Conservation (phyloP, 2,888 invertebrate species). For the Spisula subtruncata region DNA sequence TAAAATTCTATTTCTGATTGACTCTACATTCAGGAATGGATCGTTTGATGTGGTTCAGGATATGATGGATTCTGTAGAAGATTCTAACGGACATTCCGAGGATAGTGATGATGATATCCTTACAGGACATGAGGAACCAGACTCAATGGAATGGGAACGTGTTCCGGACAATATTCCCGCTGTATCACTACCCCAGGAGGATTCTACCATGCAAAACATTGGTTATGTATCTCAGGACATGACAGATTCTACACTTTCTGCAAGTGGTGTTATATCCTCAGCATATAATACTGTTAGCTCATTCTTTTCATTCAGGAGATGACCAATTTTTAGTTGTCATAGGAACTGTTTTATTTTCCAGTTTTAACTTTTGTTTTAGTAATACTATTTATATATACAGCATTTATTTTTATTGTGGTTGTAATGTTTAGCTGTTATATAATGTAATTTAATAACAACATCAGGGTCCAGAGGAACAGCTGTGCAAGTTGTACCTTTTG, state of each 20-base stretch:
- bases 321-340: constrained; percentile 32
- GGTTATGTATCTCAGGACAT: constrained; percentile 68
- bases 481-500: neutral
- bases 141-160: constrained; percentile 93
- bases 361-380: neutral
- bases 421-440: neutral
- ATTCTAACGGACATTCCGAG: constrained; percentile 87
- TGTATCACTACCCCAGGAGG: constrained; percentile 64
- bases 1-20: no score
- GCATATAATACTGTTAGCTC: constrained; percentile 95
- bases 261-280: constrained; percentile 93
- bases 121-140: constrained; percentile 90
- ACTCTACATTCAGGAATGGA: constrained; percentile 66
- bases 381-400: neutral
- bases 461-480: constrained; percentile 8
- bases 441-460: neutral
- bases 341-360: neutral
- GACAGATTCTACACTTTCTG: constrained; percentile 87
- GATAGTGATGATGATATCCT: constrained; percentile 89
- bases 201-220: constrained; percentile 58
- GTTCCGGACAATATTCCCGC: constrained; percentile 88
- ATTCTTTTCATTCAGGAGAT: constrained; percentile 90
- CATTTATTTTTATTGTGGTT: constrained; percentile 13
- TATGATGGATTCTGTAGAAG: constrained; percentile 90
- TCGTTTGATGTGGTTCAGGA: constrained; percentile 89